Conservation (phyloP, 2,888 invertebrate genomes). For the Gasteruption jaculator region DNA sequence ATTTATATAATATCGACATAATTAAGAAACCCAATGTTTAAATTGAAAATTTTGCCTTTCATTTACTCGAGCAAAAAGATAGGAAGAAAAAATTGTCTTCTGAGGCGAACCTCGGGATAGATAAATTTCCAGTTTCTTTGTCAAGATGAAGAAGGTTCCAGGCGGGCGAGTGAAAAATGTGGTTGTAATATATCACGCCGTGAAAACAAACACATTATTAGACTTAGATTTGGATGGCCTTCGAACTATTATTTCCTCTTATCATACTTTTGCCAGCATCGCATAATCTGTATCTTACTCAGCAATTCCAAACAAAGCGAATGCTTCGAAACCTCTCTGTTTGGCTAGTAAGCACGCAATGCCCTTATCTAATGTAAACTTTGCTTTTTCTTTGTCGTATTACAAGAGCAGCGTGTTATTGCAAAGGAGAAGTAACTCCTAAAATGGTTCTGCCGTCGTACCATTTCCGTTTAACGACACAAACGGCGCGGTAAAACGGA, state of each 20-base stretch:
- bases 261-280: slow-evolving; percentile 24
- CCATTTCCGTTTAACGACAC: slow-evolving; percentile 6
- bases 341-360: slow-evolving; percentile 35
- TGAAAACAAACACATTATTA: too few species aligned
- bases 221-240: too few species aligned
- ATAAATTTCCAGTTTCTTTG: too few species aligned
- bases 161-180: slow-evolving; percentile 13
- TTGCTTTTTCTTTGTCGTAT: slow-evolving; percentile 31
- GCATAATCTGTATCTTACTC: slow-evolving; percentile 35
- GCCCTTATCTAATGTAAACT: slow-evolving; percentile 44
- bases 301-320: slow-evolving; percentile 40
- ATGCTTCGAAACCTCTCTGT: slow-evolving; percentile 31
- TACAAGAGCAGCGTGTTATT: too few species aligned
- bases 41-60: too few species aligned
- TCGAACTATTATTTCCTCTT: slow-evolving; percentile 26
- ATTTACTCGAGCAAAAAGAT: too few species aligned
- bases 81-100: too few species aligned
- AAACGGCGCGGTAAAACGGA: too few species aligned
- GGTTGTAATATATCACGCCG: too few species aligned
- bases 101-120: too few species aligned
- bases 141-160: not conserved
- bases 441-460: slow-evolving; percentile 12
- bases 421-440: slow-evolving; percentile 17
- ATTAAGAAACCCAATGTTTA: too few species aligned
- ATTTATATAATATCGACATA: too few species aligned